Evolutionary conservation across 37 sponge, comb jelly and placozoan genomes (phyloP).

Genomic region (Aplysina aerophoba): DNA sequence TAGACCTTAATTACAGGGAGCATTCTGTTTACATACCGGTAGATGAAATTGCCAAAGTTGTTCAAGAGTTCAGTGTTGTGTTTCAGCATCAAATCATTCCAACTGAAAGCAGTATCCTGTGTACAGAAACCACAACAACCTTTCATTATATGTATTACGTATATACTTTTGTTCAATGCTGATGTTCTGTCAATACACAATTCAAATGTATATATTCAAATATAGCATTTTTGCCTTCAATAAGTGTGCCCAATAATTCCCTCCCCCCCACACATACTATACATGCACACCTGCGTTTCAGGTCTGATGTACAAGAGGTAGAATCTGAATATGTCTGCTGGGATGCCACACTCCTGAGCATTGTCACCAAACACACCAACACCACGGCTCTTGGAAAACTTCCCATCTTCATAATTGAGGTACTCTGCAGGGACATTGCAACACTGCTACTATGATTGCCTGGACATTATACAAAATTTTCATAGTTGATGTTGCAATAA

Average conservation of each 20-base stretch:
- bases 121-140: too few relatives aligned
- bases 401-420: slow-evolving; percentile 87
- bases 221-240: too few relatives aligned
- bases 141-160: too few relatives aligned
- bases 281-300: slow-evolving; percentile 66
- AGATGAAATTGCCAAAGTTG: slow-evolving; percentile 86
- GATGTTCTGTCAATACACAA: too few relatives aligned
- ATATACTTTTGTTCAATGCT: too few relatives aligned
- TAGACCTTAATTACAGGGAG: too few relatives aligned
- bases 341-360: slow-evolving; percentile 67
- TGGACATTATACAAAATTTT: too few relatives aligned
- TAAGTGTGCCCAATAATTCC: too few relatives aligned
- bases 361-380: slow-evolving; percentile 82
- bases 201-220: too few relatives aligned
- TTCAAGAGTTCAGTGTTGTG: slow-evolving; percentile 83
- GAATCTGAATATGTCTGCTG: slow-evolving; percentile 79
- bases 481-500: too few relatives aligned
- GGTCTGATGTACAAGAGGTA: slow-evolving; percentile 75
- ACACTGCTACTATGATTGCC: too few relatives aligned
- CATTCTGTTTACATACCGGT: too few relatives aligned
- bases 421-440: slow-evolving; percentile 50
- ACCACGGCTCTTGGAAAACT: slow-evolving; percentile 86
- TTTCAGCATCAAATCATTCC: slow-evolving; percentile 70
- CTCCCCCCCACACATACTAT: not conserved
- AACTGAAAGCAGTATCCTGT: slow-evolving; percentile 70